phyloP scores from a whole-genome alignment of 2,888 invertebrate genomes.

The Amorpha juglandis region DNA sequence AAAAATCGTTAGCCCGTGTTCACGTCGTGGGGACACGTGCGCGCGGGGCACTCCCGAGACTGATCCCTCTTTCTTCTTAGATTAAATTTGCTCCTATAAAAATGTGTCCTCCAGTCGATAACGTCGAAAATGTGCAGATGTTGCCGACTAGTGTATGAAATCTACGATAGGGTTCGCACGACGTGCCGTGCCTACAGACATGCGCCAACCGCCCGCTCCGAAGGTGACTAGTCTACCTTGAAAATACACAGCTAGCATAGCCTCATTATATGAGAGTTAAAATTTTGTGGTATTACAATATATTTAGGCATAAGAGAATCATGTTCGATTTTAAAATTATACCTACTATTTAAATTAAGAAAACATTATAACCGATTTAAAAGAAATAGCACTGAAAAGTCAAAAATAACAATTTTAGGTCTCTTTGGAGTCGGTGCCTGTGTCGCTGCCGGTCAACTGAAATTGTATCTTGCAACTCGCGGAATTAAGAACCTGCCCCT shows the following conservation, averaged over 20 bases:
- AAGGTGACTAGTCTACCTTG: background rate
- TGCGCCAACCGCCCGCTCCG: background rate
- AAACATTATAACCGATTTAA: too few relatives aligned
- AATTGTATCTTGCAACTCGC: too few relatives aligned
- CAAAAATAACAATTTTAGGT: too few relatives aligned
- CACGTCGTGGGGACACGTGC: slow-evolving; percentile 72
- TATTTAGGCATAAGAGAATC: background rate
- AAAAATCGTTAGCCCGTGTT: slow-evolving; percentile 74
- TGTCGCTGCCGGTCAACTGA: too few relatives aligned
- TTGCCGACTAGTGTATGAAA: slow-evolving; percentile 74
- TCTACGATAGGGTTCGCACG: slow-evolving; percentile 66
- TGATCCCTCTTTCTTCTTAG: slow-evolving; percentile 79
- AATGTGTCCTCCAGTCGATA: slow-evolving; percentile 76
- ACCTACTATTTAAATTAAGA: too few relatives aligned
- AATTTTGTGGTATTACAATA: background rate
- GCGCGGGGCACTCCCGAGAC: slow-evolving; percentile 73
- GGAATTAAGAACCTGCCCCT: too few relatives aligned
- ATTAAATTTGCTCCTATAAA: slow-evolving; percentile 82
- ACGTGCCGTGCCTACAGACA: slow-evolving; percentile 72
- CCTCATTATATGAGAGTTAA: too few relatives aligned
- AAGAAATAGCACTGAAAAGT: too few relatives aligned
- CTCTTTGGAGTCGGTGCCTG: too few relatives aligned
- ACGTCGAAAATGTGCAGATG: slow-evolving; percentile 79
- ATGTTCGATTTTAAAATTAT: background rate
- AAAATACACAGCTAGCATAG: background rate